Conservation (phyloP, 1,140 invertebrate genomes). For the Catajapyx aquilonaris region DNA sequence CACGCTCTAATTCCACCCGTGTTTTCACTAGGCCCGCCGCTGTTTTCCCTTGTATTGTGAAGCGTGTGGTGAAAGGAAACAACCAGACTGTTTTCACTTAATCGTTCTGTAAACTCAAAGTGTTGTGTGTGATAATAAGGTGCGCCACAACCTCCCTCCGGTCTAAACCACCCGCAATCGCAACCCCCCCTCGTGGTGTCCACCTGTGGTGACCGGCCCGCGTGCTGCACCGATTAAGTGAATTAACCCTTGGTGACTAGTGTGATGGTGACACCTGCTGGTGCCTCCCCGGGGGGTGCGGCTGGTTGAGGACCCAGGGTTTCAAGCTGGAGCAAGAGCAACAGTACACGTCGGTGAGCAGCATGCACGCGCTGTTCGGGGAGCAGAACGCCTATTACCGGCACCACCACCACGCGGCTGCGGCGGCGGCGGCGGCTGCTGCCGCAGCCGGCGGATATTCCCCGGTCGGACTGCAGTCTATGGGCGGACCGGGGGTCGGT, state of each 20-base stretch:
- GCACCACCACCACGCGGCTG: constrained; percentile 28
- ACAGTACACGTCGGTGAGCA: constrained; percentile 5
- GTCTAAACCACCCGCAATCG: too few species aligned
- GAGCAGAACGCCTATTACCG: constrained; percentile 53
- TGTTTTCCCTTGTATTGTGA: constrained; percentile 8
- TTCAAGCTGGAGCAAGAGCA: constrained; percentile 3
- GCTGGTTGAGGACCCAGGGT: background rate
- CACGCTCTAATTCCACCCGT: too few species aligned
- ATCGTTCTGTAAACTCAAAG: constrained; percentile 15
- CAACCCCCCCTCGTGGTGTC: too few species aligned
- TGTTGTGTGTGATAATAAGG: constrained; percentile 16
- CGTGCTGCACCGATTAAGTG: background rate
- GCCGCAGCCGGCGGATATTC: constrained; percentile 21
- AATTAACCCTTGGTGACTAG: background rate
- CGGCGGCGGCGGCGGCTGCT: constrained; percentile 21
- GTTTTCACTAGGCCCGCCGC: constrained; percentile 7
- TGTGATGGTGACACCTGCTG: too few species aligned
- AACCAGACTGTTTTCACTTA: constrained; percentile 18
- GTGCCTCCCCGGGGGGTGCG: too few species aligned
- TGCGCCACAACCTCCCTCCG: background rate
- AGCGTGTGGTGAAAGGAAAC: constrained; percentile 16
- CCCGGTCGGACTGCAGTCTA: constrained; percentile 25
- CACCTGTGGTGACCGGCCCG: too few species aligned
- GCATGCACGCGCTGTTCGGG: constrained; percentile 69
- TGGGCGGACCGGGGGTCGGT: constrained; percentile 27